Conservation (phyloP, 2,113 vertebrate genomes). For the Saiga tatarica region DNA sequence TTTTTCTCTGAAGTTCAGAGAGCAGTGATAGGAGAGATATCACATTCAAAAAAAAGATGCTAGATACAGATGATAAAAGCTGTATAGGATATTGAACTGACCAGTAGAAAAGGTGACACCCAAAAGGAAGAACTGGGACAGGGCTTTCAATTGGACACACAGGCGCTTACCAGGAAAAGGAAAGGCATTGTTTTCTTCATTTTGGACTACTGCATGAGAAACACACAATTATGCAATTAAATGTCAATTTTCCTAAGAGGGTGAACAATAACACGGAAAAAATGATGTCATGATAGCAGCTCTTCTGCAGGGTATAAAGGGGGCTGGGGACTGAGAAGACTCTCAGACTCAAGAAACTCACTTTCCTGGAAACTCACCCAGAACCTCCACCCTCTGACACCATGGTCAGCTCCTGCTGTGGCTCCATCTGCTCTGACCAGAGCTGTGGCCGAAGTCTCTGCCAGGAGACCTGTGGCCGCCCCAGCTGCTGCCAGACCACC, state of each 20-base stretch:
- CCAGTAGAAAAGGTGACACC: background rate
- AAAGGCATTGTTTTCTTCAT: background rate
- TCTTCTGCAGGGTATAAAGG: slow-evolving; percentile 16
- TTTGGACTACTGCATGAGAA: background rate
- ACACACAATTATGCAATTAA: slow-evolving; percentile 43
- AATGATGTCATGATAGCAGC: background rate
- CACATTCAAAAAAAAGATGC: background rate
- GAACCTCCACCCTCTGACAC: too few relatives aligned
- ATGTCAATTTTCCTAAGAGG: background rate
- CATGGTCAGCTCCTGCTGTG: too few relatives aligned
- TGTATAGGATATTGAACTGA: background rate
- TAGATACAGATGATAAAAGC: background rate
- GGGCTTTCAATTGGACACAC: background rate
- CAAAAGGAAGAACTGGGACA: background rate
- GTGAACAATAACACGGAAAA: slow-evolving; percentile 53
- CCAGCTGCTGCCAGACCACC: too few relatives aligned
- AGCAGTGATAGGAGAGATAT: background rate
- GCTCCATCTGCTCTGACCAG: too few relatives aligned
- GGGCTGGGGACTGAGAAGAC: background rate
- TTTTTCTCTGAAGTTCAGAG: background rate
- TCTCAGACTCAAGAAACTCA: slow-evolving; percentile 6
- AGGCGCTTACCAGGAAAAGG: background rate
- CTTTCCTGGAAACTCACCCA: background rate
- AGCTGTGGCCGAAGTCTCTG: too few relatives aligned
- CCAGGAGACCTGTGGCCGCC: rapidly evolving